These are phyloP conservation scores for Dicycla oo DNA, from an alignment of 2,888 invertebrate genomes.

Conservation along the genomic window DNA sequence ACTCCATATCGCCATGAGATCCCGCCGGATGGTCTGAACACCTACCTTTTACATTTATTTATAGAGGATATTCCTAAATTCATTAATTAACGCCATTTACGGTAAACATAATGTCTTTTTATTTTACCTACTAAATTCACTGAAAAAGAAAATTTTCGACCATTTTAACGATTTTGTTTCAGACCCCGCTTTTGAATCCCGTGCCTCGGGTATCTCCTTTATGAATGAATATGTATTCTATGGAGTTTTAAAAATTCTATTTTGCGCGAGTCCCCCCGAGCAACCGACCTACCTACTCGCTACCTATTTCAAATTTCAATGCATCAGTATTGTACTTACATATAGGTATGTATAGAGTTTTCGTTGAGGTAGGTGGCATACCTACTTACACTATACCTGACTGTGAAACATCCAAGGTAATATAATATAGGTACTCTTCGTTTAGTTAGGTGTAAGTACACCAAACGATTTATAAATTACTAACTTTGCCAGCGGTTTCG, in stretches of 20 bases:
- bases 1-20: too few species aligned
- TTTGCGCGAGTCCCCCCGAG: constrained; percentile 12
- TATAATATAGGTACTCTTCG: background rate
- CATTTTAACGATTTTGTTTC: constrained; percentile 37
- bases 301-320: constrained; percentile 29
- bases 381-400: background rate
- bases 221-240: constrained; percentile 49
- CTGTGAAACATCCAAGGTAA: background rate
- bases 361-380: background rate
- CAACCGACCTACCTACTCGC: background rate
- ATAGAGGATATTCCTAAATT: background rate
- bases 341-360: background rate
- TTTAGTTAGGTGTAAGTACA: background rate
- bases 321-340: constrained; percentile 6
- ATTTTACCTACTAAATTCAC: too few species aligned
- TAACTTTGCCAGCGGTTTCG: too few species aligned
- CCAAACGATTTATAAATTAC: background rate
- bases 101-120: too few species aligned
- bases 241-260: constrained; percentile 50
- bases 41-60: background rate
- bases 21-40: too few species aligned
- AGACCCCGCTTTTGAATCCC: constrained; percentile 10
- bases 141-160: background rate
- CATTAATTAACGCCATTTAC: constrained; percentile 18
- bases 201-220: constrained; percentile 19